These are phyloP conservation scores for Dissostichus mawsoni DNA, from an alignment of 2,113 vertebrate genomes.

Conservation along the genomic window DNA sequence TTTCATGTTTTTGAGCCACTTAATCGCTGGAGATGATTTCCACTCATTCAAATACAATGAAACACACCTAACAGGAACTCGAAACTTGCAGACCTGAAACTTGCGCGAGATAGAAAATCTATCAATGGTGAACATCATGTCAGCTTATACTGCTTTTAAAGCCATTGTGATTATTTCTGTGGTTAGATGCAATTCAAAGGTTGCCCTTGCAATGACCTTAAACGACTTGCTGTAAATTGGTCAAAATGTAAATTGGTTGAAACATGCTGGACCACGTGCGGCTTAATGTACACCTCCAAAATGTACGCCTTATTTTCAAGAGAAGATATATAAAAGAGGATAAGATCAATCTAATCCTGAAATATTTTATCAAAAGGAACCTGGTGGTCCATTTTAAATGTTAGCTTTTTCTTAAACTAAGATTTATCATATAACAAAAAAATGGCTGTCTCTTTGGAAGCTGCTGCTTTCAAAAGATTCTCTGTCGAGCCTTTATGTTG, in stretches of 20 bases:
- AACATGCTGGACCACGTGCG: not conserved
- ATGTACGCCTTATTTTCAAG: not conserved
- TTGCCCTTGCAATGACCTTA: not conserved
- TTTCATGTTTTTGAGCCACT: not conserved
- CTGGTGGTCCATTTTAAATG: not conserved
- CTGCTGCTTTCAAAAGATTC: not conserved
- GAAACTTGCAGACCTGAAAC: constrained; percentile 39
- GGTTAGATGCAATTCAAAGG: not conserved
- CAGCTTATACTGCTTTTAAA: not conserved
- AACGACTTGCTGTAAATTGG: too few species aligned
- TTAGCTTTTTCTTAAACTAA: not conserved
- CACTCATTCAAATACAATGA: constrained; percentile 36
- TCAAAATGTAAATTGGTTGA: not conserved
- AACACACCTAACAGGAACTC: constrained; percentile 7
- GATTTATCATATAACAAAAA: not conserved
- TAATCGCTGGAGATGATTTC: constrained; percentile 5
- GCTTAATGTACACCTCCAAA: not conserved
- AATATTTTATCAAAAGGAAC: not conserved
- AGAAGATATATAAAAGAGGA: not conserved
- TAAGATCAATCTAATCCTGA: not conserved
- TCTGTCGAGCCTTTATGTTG: not conserved
- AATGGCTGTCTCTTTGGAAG: not conserved
- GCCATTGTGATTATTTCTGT: not conserved
- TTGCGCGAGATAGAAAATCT: constrained; percentile 20
- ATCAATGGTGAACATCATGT: not conserved